A percentile compares a stretch with the other conserved stretches of the same genome.
phyloP scores from a whole-genome alignment of 2,797 vertebrate genomes.

The Streptopelia turtur region DNA sequence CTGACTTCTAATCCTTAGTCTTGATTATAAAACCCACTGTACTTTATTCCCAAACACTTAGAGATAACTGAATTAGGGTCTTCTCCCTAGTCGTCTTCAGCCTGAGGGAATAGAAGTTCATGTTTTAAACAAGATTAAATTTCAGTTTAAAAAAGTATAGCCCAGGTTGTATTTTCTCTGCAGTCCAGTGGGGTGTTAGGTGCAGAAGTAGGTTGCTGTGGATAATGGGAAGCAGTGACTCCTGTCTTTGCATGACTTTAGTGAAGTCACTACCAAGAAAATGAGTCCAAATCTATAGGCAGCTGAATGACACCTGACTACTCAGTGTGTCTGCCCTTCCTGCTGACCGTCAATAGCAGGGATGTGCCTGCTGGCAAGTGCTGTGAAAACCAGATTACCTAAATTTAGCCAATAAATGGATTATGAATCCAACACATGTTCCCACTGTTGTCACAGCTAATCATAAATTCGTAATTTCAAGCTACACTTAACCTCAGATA shows the following conservation, averaged over 20 bases:
- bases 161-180: background rate
- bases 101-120: background rate
- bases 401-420: slow-evolving; percentile 66
- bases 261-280: background rate
- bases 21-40: background rate
- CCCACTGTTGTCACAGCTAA: slow-evolving; percentile 47
- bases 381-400: slow-evolving; percentile 60
- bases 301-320: background rate
- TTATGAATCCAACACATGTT: slow-evolving; percentile 57
- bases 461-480: slow-evolving; percentile 41
- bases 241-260: background rate
- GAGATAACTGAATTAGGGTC: background rate
- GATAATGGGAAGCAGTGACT: background rate
- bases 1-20: background rate
- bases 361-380: slow-evolving; percentile 56
- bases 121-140: background rate
- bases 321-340: background rate
- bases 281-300: background rate
- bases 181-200: rapidly evolving
- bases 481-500: slow-evolving; percentile 1
- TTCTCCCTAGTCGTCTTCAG: background rate
- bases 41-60: background rate
- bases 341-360: background rate
- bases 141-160: background rate
- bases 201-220: background rate